Percentiles rank a stretch among this genome's conserved stretches.
phyloP scores from a whole-genome alignment of 2,888 invertebrate genomes.

The Hydraecia micacea region DNA sequence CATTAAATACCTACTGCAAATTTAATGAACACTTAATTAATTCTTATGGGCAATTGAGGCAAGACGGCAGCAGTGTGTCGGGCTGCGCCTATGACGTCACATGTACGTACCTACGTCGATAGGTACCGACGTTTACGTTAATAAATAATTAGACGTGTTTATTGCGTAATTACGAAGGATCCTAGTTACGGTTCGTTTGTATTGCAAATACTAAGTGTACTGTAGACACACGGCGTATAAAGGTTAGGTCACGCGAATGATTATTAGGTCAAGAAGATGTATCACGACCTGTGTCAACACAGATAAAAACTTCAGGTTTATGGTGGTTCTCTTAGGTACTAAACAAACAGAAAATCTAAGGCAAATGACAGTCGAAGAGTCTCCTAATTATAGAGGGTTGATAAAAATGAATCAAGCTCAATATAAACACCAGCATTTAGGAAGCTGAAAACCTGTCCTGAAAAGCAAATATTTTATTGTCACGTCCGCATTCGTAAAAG shows the following conservation, averaged over 20 bases:
- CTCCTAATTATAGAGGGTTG: not conserved
- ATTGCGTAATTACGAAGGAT: slow-evolving; percentile 27
- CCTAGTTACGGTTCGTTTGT: not conserved
- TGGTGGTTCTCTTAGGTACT: not conserved
- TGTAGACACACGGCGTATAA: not conserved
- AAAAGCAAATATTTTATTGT: not conserved
- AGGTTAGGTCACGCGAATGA: not conserved
- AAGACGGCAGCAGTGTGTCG: slow-evolving; percentile 3
- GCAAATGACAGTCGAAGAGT: not conserved
- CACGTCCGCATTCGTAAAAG: not conserved
- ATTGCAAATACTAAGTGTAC: not conserved
- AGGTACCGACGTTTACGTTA: slow-evolving; percentile 18
- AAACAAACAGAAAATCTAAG: not conserved
- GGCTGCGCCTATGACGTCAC: slow-evolving; percentile 9
- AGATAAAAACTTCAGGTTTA: not conserved
- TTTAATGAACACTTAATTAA: slow-evolving; percentile 41
- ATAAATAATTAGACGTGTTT: slow-evolving; percentile 43
- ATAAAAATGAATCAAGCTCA: not conserved
- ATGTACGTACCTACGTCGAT: not conserved
- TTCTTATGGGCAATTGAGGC: slow-evolving; percentile 43
- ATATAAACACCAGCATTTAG: not conserved
- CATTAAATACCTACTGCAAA: slow-evolving; percentile 2
- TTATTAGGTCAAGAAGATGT: not conserved
- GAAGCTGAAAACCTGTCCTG: not conserved
- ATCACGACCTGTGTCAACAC: not conserved